phyloP scores from a whole-genome alignment of 2,888 invertebrate genomes.

The Zygothrica quintamaculata region DNA sequence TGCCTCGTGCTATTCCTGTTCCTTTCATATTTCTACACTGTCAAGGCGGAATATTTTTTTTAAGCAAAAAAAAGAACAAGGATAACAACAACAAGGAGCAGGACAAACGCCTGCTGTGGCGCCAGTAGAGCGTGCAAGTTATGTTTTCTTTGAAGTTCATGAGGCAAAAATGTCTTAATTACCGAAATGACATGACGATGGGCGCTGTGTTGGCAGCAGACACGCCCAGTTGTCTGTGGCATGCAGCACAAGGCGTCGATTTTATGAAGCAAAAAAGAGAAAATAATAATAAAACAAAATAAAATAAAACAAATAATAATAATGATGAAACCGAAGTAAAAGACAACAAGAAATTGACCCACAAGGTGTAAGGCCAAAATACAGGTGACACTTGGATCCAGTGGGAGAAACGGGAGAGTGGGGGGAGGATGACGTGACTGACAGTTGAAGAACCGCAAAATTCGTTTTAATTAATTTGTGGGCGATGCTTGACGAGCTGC shows the following conservation, averaged over 20 bases:
- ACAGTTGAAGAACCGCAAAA: conserved; percentile 29
- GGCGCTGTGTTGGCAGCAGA: not conserved
- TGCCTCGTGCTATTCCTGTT: not conserved
- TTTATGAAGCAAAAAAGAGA: not conserved
- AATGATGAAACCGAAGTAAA: too few relatives aligned
- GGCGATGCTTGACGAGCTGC: conserved; percentile 34
- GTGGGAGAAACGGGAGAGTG: not conserved
- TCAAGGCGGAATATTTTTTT: too few relatives aligned
- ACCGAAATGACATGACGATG: conserved; percentile 49
- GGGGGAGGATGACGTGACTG: conserved; percentile 4
- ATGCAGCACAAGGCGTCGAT: conserved; percentile 3
- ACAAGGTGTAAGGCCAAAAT: conserved; percentile 13
- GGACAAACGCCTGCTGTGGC: not conserved
- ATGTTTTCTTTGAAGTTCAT: conserved; percentile 65
- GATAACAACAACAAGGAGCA: too few relatives aligned
- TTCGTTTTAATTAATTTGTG: conserved; percentile 65
- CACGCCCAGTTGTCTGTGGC: conserved; percentile 17
- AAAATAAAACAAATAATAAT: too few relatives aligned
- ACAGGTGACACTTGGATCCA: conserved; percentile 9
- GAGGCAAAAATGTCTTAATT: conserved; percentile 72
- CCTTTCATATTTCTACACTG: too few relatives aligned
- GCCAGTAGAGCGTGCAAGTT: conserved; percentile 50
- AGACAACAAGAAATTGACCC: conserved; percentile 3
- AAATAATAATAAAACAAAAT: too few relatives aligned
- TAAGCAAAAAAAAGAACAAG: too few relatives aligned